Base-by-base conservation (phyloP, 2,113 vertebrate species). In the rat (Rattus norvegicus) region DNA sequence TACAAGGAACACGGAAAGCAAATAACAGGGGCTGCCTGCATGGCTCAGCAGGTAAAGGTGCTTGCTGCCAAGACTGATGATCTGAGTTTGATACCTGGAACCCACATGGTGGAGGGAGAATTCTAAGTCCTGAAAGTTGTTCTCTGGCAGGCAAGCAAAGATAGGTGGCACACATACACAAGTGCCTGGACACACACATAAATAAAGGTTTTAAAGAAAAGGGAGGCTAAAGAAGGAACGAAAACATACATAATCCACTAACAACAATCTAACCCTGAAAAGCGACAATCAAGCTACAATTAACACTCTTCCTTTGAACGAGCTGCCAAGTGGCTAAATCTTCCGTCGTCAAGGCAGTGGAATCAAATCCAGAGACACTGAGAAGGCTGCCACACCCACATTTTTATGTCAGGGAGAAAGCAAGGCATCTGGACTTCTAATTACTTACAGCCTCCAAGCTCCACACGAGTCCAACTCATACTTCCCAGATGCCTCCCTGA, bases 401-500 rank as follows among this genome's bases (percentile, higher is more conserved):
- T 39, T 69, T 90, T n/a, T 43, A 70, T 0, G 22, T 76, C 30
- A 39, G 49, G 86, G 28, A 47, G 30, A 52, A n/a, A 24, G 30
- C 59, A 56, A 36, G 20, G 65, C 56, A 13, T 63, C 95, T 75
- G 70, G 86, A 36, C 76, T 69, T 75, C 67, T 59, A 73, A 56
- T 94, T 61, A 83, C 56, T 70, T 16, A 28, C 19, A 30, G 49
- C 63, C 61, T 70, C 7, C 13, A 47, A 4, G 2, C 36, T 30
- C 17, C 5, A 3, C 28, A 28, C 5, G 61, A 88, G 80, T 76
- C 59, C 52, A 61, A 52, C 28, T 33, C 7, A 0, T 24, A 8
- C 30, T 92, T 80, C 94, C 67, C 91, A 92, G 95, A 49, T n/a
- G 43, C 65, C 63, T 85, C 65, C 36, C 28, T 8, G 28, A 56